Evolutionary conservation across 2,113 vertebrate genomes (phyloP).

Genomic region (Otis tarda): DNA sequence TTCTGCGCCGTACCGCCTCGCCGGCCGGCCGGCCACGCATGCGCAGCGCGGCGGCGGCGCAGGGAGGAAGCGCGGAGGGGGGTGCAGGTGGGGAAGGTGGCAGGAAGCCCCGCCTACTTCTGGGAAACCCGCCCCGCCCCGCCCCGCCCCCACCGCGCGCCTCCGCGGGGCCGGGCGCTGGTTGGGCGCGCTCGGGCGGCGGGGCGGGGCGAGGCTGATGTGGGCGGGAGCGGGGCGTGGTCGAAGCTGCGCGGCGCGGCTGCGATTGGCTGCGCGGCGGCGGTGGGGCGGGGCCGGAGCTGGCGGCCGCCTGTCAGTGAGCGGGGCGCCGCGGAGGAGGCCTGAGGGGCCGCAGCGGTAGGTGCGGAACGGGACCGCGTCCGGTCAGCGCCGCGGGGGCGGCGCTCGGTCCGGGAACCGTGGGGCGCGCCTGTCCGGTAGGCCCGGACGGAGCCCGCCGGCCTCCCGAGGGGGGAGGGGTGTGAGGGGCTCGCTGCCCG

Average conservation of each 20-base stretch:
- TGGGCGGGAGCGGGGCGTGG: background rate
- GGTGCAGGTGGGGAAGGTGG: background rate
- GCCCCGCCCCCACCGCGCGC: too few species aligned
- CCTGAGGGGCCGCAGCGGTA: background rate
- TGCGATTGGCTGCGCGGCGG: background rate
- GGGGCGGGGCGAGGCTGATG: background rate
- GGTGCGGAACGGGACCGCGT: background rate
- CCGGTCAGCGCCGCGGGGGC: background rate
- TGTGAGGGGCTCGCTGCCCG: background rate
- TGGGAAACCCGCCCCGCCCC: background rate
- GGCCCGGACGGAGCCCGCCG: background rate
- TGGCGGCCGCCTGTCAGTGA: background rate
- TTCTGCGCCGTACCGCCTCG: background rate
- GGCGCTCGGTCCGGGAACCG: background rate
- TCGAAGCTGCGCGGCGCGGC: too few species aligned
- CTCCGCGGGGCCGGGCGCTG: too few species aligned
- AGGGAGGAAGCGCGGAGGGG: rapidly evolving
- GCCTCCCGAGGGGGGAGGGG: background rate
- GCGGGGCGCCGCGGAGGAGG: background rate
- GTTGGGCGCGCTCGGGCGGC: rapidly evolving
- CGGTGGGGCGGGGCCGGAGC: background rate
- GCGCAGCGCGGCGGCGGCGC: rapidly evolving
- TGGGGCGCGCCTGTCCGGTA: too few species aligned
- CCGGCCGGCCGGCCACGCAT: background rate
- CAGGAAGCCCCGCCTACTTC: conserved; percentile 16